Base-by-base conservation (phyloP, 2,113 vertebrate species). In the Dendrocopos noguchii region DNA sequence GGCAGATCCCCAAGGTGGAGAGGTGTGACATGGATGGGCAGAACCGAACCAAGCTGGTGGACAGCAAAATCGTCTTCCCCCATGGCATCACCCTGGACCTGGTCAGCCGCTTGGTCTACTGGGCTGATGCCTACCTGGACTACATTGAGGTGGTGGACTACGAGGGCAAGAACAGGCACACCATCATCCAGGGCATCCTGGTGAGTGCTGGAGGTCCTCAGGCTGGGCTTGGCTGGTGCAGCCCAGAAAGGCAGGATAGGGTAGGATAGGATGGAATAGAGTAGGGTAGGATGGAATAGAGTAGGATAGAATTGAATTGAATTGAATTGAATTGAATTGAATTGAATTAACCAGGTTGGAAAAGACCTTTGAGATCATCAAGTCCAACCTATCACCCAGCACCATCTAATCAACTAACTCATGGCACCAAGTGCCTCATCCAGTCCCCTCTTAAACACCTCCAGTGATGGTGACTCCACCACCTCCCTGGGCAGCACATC, bases 131-230 rank as follows among this genome's bases (percentile, higher is more conserved):
- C 64, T 99, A 99, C 96, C 98, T 99, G 96, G 99, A 99, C 97
- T 99, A 99, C 89, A 99, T 99, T 1, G 99, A 99, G 90, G 99
- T 99, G 97, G 99, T 99, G 44, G 99, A 99, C 88, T 99, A 99
- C 0, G 99, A 99, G 95, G 99, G 99, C 96, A 99, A 99, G 93
- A 99, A 99, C 97, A 97, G 99, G 28, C 99, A 99, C 92, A 99
- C 99, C 84, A 99, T 99, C 96, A 99, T 99, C 95, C 99, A 99
- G 95, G 99, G 99, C 59, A 98, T 99, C 88, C 96, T 99, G 98
- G 99, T 99, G 97, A 98, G 99, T n/a, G 27, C 14, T 3, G 11
- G 34, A 28, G 29, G 44, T 6, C 53, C 15, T 55, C 8, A 3
- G 44, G 1, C 64, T 67, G 11, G 57, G 8, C 22, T 52, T 74